phyloP scores from a whole-genome alignment of 2,888 invertebrate species.

The Notocelia uddmanniana region DNA sequence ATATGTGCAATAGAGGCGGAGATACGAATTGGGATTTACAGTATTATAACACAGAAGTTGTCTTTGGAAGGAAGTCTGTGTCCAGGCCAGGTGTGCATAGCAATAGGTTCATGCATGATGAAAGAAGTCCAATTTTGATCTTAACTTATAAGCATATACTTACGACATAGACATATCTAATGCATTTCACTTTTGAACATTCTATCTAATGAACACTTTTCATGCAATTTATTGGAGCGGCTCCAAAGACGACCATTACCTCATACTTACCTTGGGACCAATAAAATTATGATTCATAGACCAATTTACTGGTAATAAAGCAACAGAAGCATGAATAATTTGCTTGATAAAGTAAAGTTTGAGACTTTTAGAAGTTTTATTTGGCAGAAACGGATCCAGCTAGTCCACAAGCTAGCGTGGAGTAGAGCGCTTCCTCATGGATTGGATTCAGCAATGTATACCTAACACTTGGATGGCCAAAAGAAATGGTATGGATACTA shows the following conservation, averaged over 20 bases:
- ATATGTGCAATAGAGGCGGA: too few species aligned
- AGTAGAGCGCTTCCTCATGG: not conserved
- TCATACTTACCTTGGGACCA: slow-evolving; percentile 34
- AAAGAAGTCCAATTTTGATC: not conserved
- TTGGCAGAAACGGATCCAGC: not conserved
- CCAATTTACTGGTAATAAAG: slow-evolving; percentile 10
- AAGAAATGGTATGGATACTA: not conserved
- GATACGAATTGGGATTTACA: too few species aligned
- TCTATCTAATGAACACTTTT: slow-evolving; percentile 25
- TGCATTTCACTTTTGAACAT: not conserved
- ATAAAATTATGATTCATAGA: slow-evolving; percentile 16
- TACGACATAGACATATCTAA: too few species aligned
- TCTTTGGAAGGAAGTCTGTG: too few species aligned
- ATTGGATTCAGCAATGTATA: not conserved
- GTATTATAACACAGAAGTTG: too few species aligned
- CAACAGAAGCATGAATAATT: not conserved
- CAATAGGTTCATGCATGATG: too few species aligned
- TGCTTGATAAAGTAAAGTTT: not conserved
- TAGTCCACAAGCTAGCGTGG: too few species aligned
- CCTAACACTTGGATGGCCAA: not conserved
- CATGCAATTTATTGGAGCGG: slow-evolving; percentile 27
- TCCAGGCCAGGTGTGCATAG: too few species aligned
- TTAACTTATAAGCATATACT: too few species aligned
- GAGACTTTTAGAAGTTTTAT: too few species aligned
- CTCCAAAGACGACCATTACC: slow-evolving; percentile 36